These are phyloP conservation scores for Tragelaphus buxtoni DNA, from an alignment of 2,113 vertebrate species.

Conservation along the genomic window DNA sequence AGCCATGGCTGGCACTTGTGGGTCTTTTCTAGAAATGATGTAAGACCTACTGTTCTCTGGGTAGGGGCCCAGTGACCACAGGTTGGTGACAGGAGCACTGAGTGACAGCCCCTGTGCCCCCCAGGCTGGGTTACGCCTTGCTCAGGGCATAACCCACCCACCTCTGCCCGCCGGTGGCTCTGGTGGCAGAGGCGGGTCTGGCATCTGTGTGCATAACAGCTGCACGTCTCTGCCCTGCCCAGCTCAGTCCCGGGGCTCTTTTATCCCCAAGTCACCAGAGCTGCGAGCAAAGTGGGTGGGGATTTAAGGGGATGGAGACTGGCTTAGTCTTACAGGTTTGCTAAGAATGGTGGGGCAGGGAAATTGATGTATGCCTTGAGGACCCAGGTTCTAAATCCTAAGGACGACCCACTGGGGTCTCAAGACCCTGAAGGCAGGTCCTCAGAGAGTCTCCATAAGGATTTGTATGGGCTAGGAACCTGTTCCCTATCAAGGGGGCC, in stretches of 20 bases:
- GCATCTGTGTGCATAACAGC: not conserved
- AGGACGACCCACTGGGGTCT: not conserved
- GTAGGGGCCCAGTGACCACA: not conserved
- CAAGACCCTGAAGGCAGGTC: too few species aligned
- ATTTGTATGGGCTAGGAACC: not conserved
- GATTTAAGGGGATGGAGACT: not conserved
- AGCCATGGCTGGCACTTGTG: fast-evolving
- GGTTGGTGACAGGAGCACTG: not conserved
- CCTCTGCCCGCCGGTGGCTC: too few species aligned
- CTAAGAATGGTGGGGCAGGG: not conserved
- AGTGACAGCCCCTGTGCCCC: not conserved
- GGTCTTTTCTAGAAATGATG: not conserved
- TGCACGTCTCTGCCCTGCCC: fast-evolving
- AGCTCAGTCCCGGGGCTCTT: not conserved
- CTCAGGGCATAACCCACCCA: too few species aligned
- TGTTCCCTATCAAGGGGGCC: not conserved
- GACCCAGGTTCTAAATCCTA: not conserved
- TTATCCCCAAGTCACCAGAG: fast-evolving
- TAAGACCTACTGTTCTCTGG: not conserved
- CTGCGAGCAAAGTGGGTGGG: not conserved
- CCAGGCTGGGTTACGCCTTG: not conserved
- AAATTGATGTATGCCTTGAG: not conserved
- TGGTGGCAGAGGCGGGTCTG: not conserved
- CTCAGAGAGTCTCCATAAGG: not conserved
- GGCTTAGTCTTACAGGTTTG: not conserved